Percentiles rank a stretch among this genome's conserved stretches.
These are phyloP conservation scores for Pseudomugil tenellus DNA, from an alignment of 2,797 vertebrate species.

Conservation along the genomic window DNA sequence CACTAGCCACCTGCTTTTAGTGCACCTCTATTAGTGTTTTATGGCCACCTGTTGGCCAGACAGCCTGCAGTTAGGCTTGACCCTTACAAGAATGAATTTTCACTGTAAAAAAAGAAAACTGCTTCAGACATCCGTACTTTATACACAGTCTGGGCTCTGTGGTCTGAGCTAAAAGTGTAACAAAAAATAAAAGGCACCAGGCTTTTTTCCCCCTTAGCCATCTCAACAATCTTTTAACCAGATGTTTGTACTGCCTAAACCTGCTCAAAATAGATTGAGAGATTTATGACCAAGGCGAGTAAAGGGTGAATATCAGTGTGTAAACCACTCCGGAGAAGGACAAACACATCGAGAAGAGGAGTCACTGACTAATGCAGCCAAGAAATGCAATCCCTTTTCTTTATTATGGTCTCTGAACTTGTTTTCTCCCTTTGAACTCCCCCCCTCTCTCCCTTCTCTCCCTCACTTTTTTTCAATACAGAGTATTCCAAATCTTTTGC, in stretches of 20 bases:
- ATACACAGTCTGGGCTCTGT: constrained; percentile 13
- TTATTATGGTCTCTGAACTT: constrained; percentile 33
- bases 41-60: constrained; percentile 70
- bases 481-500: constrained; percentile 11
- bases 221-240: constrained; percentile 34
- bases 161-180: constrained; percentile 27
- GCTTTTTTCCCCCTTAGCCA: constrained; percentile 16
- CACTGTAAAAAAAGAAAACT: constrained; percentile 29
- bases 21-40: constrained; percentile 57
- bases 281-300: constrained; percentile 33
- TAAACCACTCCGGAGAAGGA: constrained; percentile 49
- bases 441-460: not conserved
- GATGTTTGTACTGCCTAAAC: constrained; percentile 41
- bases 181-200: constrained; percentile 6
- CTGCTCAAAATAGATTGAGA: constrained; percentile 35
- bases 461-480: constrained; percentile 13
- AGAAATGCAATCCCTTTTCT: constrained; percentile 31
- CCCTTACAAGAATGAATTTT: constrained; percentile 37
- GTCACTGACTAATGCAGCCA: not conserved
- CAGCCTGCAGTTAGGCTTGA: constrained; percentile 54
- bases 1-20: constrained; percentile 64
- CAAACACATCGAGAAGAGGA: constrained; percentile 24
- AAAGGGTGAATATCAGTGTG: constrained; percentile 47
- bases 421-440: constrained; percentile 4
- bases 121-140: constrained; percentile 5